Base-by-base conservation (phyloP, 2,113 vertebrate species). In the Amblyornis subalaris region DNA sequence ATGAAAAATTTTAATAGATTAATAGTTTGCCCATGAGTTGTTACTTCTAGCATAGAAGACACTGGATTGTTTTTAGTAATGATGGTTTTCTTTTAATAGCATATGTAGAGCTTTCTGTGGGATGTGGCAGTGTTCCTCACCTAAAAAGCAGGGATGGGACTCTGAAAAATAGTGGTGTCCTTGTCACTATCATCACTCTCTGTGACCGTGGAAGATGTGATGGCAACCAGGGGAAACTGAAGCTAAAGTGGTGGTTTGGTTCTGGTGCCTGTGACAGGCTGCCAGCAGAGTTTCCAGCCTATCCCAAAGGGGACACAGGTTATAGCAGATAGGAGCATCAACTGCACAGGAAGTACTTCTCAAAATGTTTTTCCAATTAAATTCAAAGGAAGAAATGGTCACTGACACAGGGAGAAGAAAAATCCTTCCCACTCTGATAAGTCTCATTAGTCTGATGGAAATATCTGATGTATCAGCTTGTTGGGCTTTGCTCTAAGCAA, bases 1-100 rank as follows among this genome's bases (percentile, higher is more conserved):
- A 89, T 88, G 93, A 96, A 77, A 87, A 96, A 90, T 61, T 61
- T 71, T 93, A 93, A 95, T 79, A 87, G 76, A 90, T 71, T 57
- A 70, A 71, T 86, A 60, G 85, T 94, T 94, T 90, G n/a, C 33
- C 55, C 29, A 20, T 89, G 86, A 96, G 75, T 79, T 71, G 60
- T 60, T 58, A 47, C 88, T 95, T 79, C 23, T 54, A 80, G 54
- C 4, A 2, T 66, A 66, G 70, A 91, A 85, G 42, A 75, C 45
- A 26, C 42, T 1, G 7, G 9, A 10, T 19, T 82, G 82, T n/a
- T 95, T 79, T 79, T 47, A 84, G 74, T 40, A 58, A 26, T 48
- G 33, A 38, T 44, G 87, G 51, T 55, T 89, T 91, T 77, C 73
- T 78, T 87, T 54, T 57, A 89, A 38, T 67, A 92, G 71, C 12